These are phyloP conservation scores for Mustela lutreola DNA, from an alignment of 2,113 vertebrate genomes.

Conservation along the genomic window DNA sequence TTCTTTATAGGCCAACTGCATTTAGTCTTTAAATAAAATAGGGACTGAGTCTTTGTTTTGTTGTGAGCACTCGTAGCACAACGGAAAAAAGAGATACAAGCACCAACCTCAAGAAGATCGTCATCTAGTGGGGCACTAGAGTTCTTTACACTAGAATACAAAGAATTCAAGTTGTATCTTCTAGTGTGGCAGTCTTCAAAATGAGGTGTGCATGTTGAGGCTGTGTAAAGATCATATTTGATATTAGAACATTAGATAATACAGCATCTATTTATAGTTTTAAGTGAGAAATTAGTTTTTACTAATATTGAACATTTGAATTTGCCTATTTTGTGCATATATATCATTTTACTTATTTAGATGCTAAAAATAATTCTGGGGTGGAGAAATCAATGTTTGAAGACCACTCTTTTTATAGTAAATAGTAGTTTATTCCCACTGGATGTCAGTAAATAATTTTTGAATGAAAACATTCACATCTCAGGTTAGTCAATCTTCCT, in stretches of 20 bases:
- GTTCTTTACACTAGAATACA: background rate
- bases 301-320: background rate
- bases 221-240: background rate
- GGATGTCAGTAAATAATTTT: conserved; percentile 50
- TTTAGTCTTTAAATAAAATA: background rate
- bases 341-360: background rate
- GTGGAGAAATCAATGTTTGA: background rate
- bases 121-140: background rate
- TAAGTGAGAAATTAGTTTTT: conserved; percentile 29
- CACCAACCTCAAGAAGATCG: background rate
- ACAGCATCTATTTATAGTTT: background rate
- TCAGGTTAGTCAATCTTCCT: background rate
- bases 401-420: background rate
- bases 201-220: background rate
- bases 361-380: background rate
- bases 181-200: background rate
- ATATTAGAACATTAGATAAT: background rate
- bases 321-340: background rate
- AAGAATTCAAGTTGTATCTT: background rate
- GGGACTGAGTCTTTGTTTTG: background rate
- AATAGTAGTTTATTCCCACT: background rate
- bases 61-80: background rate
- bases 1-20: background rate
- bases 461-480: conserved; percentile 4
- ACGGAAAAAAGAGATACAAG: background rate